Evolutionary conservation across 2,888 invertebrate genomes (phyloP).

Genomic region (Sussaba pulchella): DNA sequence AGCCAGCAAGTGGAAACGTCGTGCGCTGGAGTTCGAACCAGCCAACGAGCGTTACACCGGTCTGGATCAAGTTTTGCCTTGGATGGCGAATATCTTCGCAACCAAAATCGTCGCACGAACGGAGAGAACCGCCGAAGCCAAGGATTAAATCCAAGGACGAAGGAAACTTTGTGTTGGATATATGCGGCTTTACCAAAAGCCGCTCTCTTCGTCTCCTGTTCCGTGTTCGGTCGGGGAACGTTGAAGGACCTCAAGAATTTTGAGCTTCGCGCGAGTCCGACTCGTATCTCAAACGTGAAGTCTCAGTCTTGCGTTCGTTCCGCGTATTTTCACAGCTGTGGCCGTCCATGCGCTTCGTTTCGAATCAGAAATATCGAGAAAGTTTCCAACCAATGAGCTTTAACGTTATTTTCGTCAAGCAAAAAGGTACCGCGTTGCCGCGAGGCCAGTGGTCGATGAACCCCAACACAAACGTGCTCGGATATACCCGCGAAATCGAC

Average conservation of each 20-base stretch:
- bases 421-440: no score
- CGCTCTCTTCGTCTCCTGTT: background rate
- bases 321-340: background rate
- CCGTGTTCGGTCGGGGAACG: conserved; percentile 1
- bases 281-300: background rate
- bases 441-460: no score
- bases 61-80: background rate
- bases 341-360: background rate
- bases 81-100: conserved; percentile 32
- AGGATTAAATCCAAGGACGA: background rate
- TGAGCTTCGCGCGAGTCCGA: background rate
- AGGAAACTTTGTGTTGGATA: conserved; percentile 21
- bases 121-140: background rate
- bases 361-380: background rate
- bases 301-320: background rate
- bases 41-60: background rate
- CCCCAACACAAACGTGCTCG: no score
- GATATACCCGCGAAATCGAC: no score
- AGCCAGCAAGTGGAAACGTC: conserved; percentile 22
- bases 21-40: background rate
- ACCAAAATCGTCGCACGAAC: conserved; percentile 24
- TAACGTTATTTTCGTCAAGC: no score
- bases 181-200: background rate
- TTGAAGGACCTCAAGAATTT: conserved; percentile 30
- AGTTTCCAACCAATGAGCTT: no score